Conservation (phyloP, 2,113 vertebrate genomes). For the Aphyosemion australe region DNA sequence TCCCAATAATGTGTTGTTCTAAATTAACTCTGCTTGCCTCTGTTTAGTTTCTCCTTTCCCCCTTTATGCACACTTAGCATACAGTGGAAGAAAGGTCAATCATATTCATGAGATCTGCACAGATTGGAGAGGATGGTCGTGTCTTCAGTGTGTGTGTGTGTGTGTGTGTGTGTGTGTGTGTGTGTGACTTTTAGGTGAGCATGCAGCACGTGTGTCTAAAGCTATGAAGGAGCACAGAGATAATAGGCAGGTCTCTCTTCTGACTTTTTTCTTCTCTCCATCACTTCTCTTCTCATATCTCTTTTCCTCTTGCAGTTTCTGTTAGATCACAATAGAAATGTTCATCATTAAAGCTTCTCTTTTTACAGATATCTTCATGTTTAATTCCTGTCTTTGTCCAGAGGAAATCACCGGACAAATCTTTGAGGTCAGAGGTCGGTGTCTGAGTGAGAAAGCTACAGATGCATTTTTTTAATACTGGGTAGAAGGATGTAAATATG, state of each 20-base stretch:
- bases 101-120: conserved; percentile 93
- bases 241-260: conserved; percentile 93
- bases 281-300: conserved; percentile 56
- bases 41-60: conserved; percentile 78
- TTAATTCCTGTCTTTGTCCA: conserved; percentile 30
- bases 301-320: conserved; percentile 52
- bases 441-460: conserved; percentile 10
- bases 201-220: conserved; percentile 33
- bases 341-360: conserved; percentile 53
- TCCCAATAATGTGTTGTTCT: conserved; percentile 88
- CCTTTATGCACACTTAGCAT: conserved; percentile 75
- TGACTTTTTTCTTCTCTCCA: conserved; percentile 44
- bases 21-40: conserved; percentile 93
- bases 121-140: conserved; percentile 83
- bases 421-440: conserved; percentile 52
- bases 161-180: neutral
- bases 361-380: conserved; percentile 33
- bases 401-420: conserved; percentile 30
- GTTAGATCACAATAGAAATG: conserved; percentile 58
- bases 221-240: conserved; percentile 76
- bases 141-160: conserved; percentile 9
- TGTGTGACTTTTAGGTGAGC: conserved; percentile 22
- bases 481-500: neutral
- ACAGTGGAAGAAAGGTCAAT: conserved; percentile 97
- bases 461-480: neutral